Conservation (phyloP, 2,888 invertebrate species). For the Gibbula magus region DNA sequence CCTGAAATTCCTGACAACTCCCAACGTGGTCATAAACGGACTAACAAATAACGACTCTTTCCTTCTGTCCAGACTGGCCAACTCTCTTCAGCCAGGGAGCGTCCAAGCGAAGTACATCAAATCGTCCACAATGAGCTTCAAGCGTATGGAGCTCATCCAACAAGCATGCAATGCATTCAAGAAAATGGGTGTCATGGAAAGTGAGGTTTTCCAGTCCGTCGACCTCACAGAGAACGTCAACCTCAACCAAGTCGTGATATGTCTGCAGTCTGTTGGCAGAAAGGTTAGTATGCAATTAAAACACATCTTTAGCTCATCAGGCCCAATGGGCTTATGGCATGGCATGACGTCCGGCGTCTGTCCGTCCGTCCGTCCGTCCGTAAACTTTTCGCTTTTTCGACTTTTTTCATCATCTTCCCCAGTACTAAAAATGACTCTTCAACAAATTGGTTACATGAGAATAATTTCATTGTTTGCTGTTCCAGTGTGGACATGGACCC, state of each 20-base stretch:
- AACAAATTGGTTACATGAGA: too few species aligned
- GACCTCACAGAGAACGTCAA: conserved; percentile 98
- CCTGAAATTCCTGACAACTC: too few species aligned
- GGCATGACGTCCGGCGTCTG: too few species aligned
- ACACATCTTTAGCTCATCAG: too few species aligned
- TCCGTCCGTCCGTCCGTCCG: too few species aligned
- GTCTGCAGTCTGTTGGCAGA: conserved; percentile 90
- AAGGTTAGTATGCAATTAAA: conserved; percentile 31
- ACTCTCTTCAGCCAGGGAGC: conserved; percentile 86
- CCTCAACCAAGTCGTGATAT: conserved; percentile 95
- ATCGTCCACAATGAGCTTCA: conserved; percentile 79
- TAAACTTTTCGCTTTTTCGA: too few species aligned
- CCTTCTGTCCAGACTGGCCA: conserved; percentile 86
- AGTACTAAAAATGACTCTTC: too few species aligned
- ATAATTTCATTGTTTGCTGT: too few species aligned
- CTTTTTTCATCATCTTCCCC: too few species aligned
- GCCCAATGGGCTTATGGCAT: too few species aligned
- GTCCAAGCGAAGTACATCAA: conserved; percentile 35
- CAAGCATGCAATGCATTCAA: conserved; percentile 92
- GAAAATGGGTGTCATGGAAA: conserved; percentile 91
- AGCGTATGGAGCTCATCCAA: conserved; percentile 91
- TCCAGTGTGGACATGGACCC: conserved; percentile 79
- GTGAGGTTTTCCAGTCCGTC: conserved; percentile 97
- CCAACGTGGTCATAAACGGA: too few species aligned
- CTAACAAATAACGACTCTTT: too few species aligned